Percentiles rank a stretch among this genome's conserved stretches.
Conservation (phyloP, 2,888 invertebrate genomes). For the Aquatica leii region DNA sequence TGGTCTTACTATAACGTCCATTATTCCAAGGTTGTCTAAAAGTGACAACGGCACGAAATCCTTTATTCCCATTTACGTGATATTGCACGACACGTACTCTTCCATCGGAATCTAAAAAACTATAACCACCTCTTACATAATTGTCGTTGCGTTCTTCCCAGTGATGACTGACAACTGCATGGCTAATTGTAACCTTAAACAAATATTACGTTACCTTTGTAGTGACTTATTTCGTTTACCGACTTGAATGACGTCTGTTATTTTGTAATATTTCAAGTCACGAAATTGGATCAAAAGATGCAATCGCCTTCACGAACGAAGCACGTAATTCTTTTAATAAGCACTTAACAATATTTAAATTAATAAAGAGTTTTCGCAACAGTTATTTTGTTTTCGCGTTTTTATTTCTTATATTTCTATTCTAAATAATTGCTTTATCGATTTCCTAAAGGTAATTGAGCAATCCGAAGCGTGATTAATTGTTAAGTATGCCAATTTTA, state of each 20-base stretch:
- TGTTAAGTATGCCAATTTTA: not conserved
- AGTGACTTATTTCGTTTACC: conserved; percentile 3
- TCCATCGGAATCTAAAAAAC: conserved; percentile 73
- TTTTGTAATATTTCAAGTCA: conserved; percentile 20
- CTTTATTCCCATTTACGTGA: conserved; percentile 64
- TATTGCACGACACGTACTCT: conserved; percentile 68
- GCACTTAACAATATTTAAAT: not conserved
- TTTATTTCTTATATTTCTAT: too few relatives aligned
- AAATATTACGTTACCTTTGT: not conserved
- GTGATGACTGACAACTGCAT: conserved; percentile 52
- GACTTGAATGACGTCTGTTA: conserved; percentile 16
- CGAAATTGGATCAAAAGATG: conserved; percentile 28
- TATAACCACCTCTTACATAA: conserved; percentile 65
- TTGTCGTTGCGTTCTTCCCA: conserved; percentile 51
- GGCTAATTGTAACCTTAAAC: not conserved
- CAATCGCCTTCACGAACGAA: conserved; percentile 22
- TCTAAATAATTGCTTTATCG: too few relatives aligned
- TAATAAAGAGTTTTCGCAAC: not conserved
- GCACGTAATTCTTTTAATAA: conserved; percentile 1
- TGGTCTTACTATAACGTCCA: conserved; percentile 4
- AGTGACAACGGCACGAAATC: conserved; percentile 65
- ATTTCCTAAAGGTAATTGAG: not conserved
- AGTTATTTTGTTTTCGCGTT: too few relatives aligned
- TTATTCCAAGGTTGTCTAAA: conserved; percentile 60
- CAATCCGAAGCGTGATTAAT: too few relatives aligned